phyloP scores from a whole-genome alignment of 2,888 invertebrate species.

The Microplitis deprimator region DNA sequence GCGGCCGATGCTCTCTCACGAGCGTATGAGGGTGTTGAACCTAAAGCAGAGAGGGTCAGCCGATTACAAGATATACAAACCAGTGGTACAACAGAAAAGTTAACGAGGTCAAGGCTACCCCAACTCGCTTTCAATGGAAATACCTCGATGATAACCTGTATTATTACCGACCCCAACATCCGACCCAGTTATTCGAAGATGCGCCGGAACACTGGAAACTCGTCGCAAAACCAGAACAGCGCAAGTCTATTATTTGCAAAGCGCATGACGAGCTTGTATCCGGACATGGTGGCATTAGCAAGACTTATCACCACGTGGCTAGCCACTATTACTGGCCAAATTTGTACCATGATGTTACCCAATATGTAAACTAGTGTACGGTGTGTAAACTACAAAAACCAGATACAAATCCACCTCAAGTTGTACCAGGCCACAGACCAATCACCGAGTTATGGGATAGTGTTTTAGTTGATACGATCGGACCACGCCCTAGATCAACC shows the following conservation, averaged over 20 bases:
- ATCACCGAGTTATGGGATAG: too few relatives aligned
- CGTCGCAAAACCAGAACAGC: background rate
- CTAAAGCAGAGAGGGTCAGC: background rate
- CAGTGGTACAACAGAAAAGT: background rate
- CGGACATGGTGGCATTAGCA: background rate
- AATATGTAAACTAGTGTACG: too few relatives aligned
- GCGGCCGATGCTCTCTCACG: constrained; percentile 15
- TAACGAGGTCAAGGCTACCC: background rate
- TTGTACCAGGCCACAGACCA: too few relatives aligned
- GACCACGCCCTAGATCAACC: too few relatives aligned
- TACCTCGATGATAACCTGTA: background rate
- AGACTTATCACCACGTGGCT: background rate
- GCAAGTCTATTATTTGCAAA: background rate
- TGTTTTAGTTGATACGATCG: too few relatives aligned
- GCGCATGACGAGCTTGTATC: background rate
- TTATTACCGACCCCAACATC: background rate
- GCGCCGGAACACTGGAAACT: background rate
- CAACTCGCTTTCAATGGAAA: constrained; percentile 2
- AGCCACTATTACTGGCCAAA: constrained; percentile 2
- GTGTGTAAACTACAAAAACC: too few relatives aligned
- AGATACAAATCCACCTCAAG: too few relatives aligned
- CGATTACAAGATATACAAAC: background rate
- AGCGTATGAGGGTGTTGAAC: background rate
- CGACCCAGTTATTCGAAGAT: background rate
- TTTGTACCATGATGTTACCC: too few relatives aligned